Evolutionary conservation across 92 coral and sea anemone genomes (phyloP).

Genomic region (Parazoanthus darwini): DNA sequence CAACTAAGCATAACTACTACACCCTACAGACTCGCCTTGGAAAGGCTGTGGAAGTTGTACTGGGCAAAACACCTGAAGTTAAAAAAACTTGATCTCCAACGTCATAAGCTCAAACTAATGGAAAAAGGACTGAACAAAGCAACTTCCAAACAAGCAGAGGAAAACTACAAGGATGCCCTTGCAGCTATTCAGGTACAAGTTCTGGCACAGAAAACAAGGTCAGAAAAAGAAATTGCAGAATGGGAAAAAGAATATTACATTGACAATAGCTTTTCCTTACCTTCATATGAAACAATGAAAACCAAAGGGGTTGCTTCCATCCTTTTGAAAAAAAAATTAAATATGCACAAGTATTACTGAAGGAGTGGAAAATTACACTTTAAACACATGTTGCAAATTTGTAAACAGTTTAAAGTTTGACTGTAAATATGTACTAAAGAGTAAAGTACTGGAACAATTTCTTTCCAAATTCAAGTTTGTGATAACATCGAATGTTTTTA

Average conservation of each 20-base stretch:
- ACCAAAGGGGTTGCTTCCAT: conserved; percentile 42
- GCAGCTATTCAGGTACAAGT: neutral
- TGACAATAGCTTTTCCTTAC: too few relatives aligned
- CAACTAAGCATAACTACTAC: conserved; percentile 30
- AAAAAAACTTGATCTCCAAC: conserved; percentile 44
- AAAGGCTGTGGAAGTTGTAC: conserved; percentile 54
- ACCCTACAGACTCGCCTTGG: conserved; percentile 57
- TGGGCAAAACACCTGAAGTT: conserved; percentile 49
- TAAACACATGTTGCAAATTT: neutral
- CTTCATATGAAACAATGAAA: conserved; percentile 41
- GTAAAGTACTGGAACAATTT: neutral
- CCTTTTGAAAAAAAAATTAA: conserved; percentile 47
- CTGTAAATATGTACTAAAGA: too few relatives aligned
- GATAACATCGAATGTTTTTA: neutral
- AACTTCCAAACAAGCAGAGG: conserved; percentile 23
- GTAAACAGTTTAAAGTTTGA: too few relatives aligned
- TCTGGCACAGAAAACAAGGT: conserved; percentile 10
- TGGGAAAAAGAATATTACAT: neutral
- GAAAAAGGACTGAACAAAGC: conserved; percentile 18
- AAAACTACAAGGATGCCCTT: conserved; percentile 6
- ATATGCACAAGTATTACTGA: conserved; percentile 53
- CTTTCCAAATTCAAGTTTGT: neutral
- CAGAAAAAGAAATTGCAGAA: conserved; percentile 2
- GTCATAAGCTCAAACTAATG: conserved; percentile 32
- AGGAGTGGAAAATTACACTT: conserved; percentile 57